phyloP scores from a whole-genome alignment of 2,888 invertebrate species.

The Epirrhoe alternata region DNA sequence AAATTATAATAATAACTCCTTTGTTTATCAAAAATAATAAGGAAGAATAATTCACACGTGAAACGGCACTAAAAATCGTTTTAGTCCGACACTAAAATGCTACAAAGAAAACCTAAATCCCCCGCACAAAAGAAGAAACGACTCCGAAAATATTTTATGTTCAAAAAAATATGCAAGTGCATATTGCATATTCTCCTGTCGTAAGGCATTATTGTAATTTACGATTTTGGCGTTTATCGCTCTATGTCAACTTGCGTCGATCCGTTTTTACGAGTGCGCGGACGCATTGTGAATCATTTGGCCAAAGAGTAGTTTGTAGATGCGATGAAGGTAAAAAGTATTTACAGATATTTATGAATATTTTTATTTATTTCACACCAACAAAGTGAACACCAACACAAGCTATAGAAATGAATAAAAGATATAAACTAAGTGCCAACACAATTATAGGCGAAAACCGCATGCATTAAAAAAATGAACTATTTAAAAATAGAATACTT shows the following conservation, averaged over 20 bases:
- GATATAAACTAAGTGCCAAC: too few relatives aligned
- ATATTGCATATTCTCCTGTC: conserved; percentile 73
- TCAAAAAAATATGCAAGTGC: conserved; percentile 60
- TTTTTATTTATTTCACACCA: too few relatives aligned
- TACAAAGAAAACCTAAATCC: conserved; percentile 56
- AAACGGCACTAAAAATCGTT: conserved; percentile 54
- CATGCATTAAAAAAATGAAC: too few relatives aligned
- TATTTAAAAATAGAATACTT: too few relatives aligned
- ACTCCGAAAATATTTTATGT: conserved; percentile 69
- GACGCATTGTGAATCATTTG: conserved; percentile 61
- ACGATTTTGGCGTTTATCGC: conserved; percentile 75
- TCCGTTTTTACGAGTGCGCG: conserved; percentile 63
- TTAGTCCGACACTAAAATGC: conserved; percentile 48
- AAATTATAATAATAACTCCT: conserved; percentile 29
- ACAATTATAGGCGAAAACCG: too few relatives aligned
- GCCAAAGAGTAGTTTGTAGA: conserved; percentile 48
- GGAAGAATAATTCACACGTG: conserved; percentile 43
- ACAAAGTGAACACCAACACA: too few relatives aligned
- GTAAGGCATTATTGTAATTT: conserved; percentile 71
- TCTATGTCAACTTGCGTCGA: conserved; percentile 73
- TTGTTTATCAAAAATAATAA: conserved; percentile 42
- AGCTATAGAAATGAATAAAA: too few relatives aligned
- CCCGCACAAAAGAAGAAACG: conserved; percentile 52
- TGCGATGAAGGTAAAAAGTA: conserved; percentile 12
- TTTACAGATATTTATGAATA: too few relatives aligned